Base-by-base conservation (phyloP, 2,797 vertebrate species). In the Centroberyx gerrardi region DNA sequence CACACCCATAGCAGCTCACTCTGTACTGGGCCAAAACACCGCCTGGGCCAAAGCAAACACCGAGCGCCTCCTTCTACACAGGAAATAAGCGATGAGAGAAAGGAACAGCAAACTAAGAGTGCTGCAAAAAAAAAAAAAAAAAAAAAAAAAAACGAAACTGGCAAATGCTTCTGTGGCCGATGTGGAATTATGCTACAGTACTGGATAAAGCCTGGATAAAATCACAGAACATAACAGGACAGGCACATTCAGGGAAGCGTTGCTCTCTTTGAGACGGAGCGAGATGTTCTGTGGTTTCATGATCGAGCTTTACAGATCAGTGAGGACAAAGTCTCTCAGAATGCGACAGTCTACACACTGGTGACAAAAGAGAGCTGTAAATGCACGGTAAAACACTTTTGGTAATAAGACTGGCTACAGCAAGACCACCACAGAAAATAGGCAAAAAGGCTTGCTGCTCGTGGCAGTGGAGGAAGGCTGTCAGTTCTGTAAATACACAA, bases 21-120 rank as follows among this genome's bases (percentile, higher is more conserved):
- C 18, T 9, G 38, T 44, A 68, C 69, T 10, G 53, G 31, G 80
- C 82, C 82, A 85, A 83, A 72, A 77, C 72, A 65, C 55, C 27
- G 65, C 49, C 78, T 56, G 31, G 54, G 84, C 90, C 89, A 92
- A 93, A 83, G 81, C 78, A 88, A 90, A 91, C 85, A 92, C 14
- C 15, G 67, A 81, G 62, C 60, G 73, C 74, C 83, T 85, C 59
- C 80, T 89, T 87, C 87, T 82, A 86, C 71, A 81, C 86, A 89
- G 91, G 88, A 92, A 92, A 89, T 84, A 80, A 87, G 76, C 46
- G 80, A 91, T 82, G 88, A 90, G 85, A 87, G 81, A 88, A 71
- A 77, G 78, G 65, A 81, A 74, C 62, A 78, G 72, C 74, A 79
- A 78, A 76, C 85, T 73, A 63, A 68, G 55, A 82, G 71, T 3